Evolutionary conservation across 2,888 invertebrate species (phyloP), one percentile per base, ranked within the genome.

Genomic region (Trichopoda pennipes): DNA sequence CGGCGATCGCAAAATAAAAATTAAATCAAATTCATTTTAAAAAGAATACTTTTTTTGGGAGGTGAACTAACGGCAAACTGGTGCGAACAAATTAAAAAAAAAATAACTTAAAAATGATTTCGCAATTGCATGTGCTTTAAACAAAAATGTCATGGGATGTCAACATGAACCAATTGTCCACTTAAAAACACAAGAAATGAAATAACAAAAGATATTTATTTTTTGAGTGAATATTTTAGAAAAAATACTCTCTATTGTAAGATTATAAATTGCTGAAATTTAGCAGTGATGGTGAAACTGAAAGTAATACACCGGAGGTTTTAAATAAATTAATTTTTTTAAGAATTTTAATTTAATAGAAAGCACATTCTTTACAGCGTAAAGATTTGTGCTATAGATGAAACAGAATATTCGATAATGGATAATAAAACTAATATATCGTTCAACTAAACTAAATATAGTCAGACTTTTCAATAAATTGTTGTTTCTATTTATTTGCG

Each of bases 151-250:
- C 79, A 79, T 56, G 68, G 66, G 66, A 79, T 82, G 79, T 82
- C 82, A 82, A 79, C 82, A 69, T 79, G 68, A 82, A 82, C 70
- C 82, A 82, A 82, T 79, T 79, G 82, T 73, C 82, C 79, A 79
- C 82, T 79, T 76, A 72, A 75, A 75, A 78, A 38, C 60, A 53
- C 44, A 19, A 42, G 56, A 66, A 28, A 32, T 2, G 23, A 14
- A 38, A 38, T 19, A 44, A 68, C 19, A 56, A 53, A n/a, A 68
- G 47, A 47, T n/a, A 55, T 55, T 7, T 49, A 21, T 63, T 61
- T 42, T 8, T 53, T 12, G n/a, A 38, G 19, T n/a, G 42, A 68
- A 68, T 53, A 4, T 44, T 14, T 68, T 68, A 17, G 63, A 12
- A 56, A n/a, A n/a, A 51, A 68, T 60, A 12, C 53, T 19, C 19